Conservation (phyloP, 2,888 invertebrate genomes). For the Rhorus exstirpatorius region DNA sequence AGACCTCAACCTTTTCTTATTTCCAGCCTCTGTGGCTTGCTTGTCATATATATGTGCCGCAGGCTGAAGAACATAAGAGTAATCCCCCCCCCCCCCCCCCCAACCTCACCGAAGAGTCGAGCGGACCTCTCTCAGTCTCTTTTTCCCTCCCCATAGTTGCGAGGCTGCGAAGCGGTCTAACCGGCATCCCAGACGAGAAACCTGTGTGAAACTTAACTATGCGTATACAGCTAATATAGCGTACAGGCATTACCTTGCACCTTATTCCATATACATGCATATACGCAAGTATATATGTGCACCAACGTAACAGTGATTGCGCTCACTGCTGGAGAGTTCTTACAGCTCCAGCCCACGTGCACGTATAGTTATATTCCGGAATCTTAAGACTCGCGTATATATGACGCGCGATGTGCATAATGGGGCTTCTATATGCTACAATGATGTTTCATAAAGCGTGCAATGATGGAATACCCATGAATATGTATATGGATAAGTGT, state of each 20-base stretch:
- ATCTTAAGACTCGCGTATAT: too few species aligned
- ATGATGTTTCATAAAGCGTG: slow-evolving; percentile 7
- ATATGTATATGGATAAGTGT: background rate
- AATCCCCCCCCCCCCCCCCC: too few species aligned
- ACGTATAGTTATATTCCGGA: too few species aligned
- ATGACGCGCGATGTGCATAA: too few species aligned
- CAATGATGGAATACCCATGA: slow-evolving; percentile 14
- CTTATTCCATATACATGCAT: background rate
- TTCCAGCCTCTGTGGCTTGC: slow-evolving; percentile 60
- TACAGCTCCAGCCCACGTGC: slow-evolving; percentile 36
- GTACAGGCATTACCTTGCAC: background rate
- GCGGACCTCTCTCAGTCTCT: slow-evolving; percentile 33
- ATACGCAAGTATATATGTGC: slow-evolving; percentile 10
- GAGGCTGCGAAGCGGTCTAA: slow-evolving; percentile 60
- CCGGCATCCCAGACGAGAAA: slow-evolving; percentile 70
- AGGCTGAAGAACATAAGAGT: slow-evolving; percentile 37
- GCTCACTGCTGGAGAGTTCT: slow-evolving; percentile 39
- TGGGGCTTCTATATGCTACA: too few species aligned
- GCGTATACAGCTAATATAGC: slow-evolving; percentile 22
- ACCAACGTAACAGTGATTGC: slow-evolving; percentile 48
- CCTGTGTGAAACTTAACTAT: slow-evolving; percentile 53
- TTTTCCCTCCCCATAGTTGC: slow-evolving; percentile 55
- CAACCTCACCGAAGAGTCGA: slow-evolving; percentile 37
- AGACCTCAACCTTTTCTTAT: slow-evolving; percentile 85
- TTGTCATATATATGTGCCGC: slow-evolving; percentile 33